phyloP scores from a whole-genome alignment of 2,888 invertebrate genomes.

The Cerastoderma edule region DNA sequence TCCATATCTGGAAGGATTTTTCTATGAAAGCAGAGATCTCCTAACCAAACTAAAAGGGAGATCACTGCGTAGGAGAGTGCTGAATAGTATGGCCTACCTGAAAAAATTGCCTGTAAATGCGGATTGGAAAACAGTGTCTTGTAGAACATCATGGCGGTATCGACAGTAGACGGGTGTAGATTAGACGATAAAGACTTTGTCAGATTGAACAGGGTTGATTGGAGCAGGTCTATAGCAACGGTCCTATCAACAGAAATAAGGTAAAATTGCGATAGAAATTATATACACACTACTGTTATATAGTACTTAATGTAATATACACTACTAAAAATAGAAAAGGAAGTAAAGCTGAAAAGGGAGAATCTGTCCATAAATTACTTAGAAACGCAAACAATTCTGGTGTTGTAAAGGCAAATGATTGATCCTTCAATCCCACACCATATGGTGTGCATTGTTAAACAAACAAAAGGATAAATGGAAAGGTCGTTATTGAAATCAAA shows the following conservation, averaged over 20 bases:
- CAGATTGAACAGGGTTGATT: slow-evolving; percentile 47
- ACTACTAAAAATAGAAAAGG: no score
- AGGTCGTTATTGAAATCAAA: no score
- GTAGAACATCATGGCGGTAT: slow-evolving; percentile 43
- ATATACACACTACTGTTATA: background rate
- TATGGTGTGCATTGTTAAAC: no score
- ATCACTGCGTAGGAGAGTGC: background rate
- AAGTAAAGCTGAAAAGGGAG: slow-evolving; percentile 1
- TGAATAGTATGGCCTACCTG: slow-evolving; percentile 45
- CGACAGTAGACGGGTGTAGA: slow-evolving; percentile 40
- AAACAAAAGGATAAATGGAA: no score
- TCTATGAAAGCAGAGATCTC: background rate
- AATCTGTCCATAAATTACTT: background rate
- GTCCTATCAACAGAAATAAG: slow-evolving; percentile 31
- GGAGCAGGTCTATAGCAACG: slow-evolving; percentile 51
- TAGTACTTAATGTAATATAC: background rate
- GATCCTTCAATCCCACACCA: no score
- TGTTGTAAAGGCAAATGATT: background rate
- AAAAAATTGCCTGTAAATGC: slow-evolving; percentile 33
- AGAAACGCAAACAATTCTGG: background rate
- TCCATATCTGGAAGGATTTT: background rate
- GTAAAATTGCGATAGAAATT: background rate
- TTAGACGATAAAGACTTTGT: slow-evolving; percentile 34
- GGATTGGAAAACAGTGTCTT: slow-evolving; percentile 45
- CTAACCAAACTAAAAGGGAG: background rate